Conservation (phyloP, 1,140 invertebrate genomes). For the Solen grandis region DNA sequence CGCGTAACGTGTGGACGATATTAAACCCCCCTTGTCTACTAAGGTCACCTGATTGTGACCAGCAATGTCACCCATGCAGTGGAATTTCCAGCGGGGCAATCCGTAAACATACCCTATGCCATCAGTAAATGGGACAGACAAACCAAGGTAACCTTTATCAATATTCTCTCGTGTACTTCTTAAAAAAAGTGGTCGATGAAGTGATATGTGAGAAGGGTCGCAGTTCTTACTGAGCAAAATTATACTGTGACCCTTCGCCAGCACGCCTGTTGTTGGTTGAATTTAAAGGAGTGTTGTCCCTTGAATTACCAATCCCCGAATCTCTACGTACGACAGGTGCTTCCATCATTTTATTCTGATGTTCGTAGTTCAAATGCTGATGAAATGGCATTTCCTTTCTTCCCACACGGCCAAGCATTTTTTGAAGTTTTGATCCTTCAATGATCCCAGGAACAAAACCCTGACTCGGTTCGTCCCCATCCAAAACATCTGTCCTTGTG, state of each 20-base stretch:
- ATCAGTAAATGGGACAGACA: conserved; percentile 13
- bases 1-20: neutral
- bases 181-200: neutral
- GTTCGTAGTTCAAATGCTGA: neutral
- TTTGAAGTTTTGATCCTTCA: neutral
- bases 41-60: conserved; percentile 2
- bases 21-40: neutral
- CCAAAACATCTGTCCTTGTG: neutral
- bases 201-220: too few relatives aligned
- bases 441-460: neutral
- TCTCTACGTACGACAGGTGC: neutral
- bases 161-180: neutral
- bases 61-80: conserved; percentile 26
- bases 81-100: neutral
- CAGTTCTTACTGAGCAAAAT: neutral
- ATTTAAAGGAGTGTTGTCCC: neutral
- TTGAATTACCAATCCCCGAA: neutral
- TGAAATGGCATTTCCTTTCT: neutral
- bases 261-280: neutral
- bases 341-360: neutral
- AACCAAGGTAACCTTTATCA: neutral
- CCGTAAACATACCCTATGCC: conserved; percentile 40
- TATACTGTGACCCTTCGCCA: neutral
- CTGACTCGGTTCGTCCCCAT: neutral
- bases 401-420: conserved; percentile 6